Conservation (phyloP, 2,797 vertebrate genomes). For the Antrozous pallidus region DNA sequence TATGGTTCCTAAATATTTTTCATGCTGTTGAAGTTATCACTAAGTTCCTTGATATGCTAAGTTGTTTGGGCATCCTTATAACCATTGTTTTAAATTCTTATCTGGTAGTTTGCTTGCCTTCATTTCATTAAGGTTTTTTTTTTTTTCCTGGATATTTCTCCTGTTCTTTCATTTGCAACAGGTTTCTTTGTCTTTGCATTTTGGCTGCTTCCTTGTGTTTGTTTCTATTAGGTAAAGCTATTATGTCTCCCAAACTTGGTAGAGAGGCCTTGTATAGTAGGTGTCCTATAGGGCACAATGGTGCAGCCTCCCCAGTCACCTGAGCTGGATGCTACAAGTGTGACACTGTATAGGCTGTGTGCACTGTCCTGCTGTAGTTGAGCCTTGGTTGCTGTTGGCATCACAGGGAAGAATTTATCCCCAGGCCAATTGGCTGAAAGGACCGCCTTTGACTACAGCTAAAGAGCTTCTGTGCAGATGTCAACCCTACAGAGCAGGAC, state of each 20-base stretch:
- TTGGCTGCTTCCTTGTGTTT: neutral
- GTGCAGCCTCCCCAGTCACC: neutral
- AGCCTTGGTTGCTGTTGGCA: neutral
- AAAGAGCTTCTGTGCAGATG: neutral
- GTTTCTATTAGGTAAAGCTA: neutral
- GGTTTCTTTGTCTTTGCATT: neutral
- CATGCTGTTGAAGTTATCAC: neutral
- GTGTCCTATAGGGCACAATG: neutral
- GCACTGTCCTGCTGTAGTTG: neutral
- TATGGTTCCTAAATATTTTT: neutral
- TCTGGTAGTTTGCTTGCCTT: neutral
- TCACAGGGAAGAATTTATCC: neutral
- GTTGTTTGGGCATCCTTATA: neutral
- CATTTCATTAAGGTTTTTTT: neutral
- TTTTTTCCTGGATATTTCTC: neutral
- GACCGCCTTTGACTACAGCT: neutral
- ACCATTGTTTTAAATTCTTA: neutral
- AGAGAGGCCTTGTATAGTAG: neutral
- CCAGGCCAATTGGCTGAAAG: neutral
- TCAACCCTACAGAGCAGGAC: neutral
- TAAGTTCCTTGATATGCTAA: neutral
- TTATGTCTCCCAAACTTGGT: neutral
- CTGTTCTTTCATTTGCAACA: neutral
- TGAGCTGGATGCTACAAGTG: neutral
- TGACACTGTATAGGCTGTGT: neutral